Evolutionary conservation across 2,888 invertebrate species (phyloP).

Genomic region (Cheilosia variabilis): DNA sequence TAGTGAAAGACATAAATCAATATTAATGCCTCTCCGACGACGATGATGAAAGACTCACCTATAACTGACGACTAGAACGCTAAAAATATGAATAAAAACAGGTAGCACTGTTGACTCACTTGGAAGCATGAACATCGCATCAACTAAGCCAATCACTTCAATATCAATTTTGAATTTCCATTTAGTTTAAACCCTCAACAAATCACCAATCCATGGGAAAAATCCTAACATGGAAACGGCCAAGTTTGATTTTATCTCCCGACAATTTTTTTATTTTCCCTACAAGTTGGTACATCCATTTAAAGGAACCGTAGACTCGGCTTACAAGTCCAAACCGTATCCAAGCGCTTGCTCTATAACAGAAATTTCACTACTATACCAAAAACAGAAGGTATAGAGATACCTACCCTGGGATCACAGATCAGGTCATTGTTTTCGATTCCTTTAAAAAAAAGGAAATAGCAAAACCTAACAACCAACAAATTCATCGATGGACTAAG

Average conservation of each 20-base stretch:
- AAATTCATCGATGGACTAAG: slow-evolving; percentile 72
- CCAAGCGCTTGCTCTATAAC: slow-evolving; percentile 56
- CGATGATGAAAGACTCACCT: too few relatives aligned
- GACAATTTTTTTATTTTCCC: slow-evolving; percentile 8
- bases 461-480: slow-evolving; percentile 65
- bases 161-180: not conserved
- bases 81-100: too few relatives aligned
- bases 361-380: slow-evolving; percentile 59
- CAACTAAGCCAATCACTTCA: not conserved
- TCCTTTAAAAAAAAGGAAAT: slow-evolving; percentile 30
- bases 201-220: slow-evolving; percentile 48
- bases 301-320: slow-evolving; percentile 48
- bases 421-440: slow-evolving; percentile 73
- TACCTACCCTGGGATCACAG: slow-evolving; percentile 65
- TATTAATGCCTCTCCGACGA: too few relatives aligned
- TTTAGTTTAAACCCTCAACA: not conserved
- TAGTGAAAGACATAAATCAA: too few relatives aligned
- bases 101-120: too few relatives aligned
- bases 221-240: slow-evolving; percentile 43
- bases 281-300: slow-evolving; percentile 23
- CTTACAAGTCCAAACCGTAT: slow-evolving; percentile 31
- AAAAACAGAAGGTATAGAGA: slow-evolving; percentile 46
- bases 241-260: slow-evolving; percentile 58
- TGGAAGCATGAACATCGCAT: not conserved
- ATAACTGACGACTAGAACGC: too few relatives aligned